Percentiles rank a stretch among this genome's conserved stretches.
Conservation (phyloP, 2,113 vertebrate genomes). For the Gallinago paraguaiae region DNA sequence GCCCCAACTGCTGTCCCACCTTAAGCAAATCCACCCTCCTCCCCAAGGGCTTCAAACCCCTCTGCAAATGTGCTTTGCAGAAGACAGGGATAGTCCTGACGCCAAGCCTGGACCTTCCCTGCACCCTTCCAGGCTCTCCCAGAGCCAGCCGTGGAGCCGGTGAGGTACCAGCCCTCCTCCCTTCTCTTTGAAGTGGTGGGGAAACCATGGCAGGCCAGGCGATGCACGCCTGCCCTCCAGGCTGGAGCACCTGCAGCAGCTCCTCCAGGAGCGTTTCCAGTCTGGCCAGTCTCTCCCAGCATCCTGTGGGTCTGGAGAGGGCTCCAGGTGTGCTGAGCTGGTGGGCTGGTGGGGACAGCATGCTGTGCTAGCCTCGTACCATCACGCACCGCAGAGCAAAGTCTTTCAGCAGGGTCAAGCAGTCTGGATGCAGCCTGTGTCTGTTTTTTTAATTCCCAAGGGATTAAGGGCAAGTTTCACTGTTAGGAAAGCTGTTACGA, state of each 20-base stretch:
- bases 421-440: not conserved
- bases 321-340: not conserved
- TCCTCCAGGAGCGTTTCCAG: not conserved
- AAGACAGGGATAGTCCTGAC: not conserved
- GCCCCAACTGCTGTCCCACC: rapidly evolving
- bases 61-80: not conserved
- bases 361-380: rapidly evolving
- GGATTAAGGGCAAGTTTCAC: not conserved
- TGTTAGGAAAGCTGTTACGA: not conserved
- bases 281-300: not conserved
- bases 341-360: not conserved
- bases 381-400: not conserved
- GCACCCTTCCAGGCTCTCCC: not conserved
- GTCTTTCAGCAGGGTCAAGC: not conserved
- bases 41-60: not conserved
- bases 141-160: rapidly evolving
- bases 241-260: not conserved
- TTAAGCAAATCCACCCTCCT: not conserved
- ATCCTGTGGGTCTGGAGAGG: not conserved
- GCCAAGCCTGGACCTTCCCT: not conserved
- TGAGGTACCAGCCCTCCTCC: not conserved
- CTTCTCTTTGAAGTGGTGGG: constrained; percentile 28
- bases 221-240: not conserved
- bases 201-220: not conserved
- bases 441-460: not conserved